Conservation (phyloP, 2,797 vertebrate species). For the Potorous gilbertii region DNA sequence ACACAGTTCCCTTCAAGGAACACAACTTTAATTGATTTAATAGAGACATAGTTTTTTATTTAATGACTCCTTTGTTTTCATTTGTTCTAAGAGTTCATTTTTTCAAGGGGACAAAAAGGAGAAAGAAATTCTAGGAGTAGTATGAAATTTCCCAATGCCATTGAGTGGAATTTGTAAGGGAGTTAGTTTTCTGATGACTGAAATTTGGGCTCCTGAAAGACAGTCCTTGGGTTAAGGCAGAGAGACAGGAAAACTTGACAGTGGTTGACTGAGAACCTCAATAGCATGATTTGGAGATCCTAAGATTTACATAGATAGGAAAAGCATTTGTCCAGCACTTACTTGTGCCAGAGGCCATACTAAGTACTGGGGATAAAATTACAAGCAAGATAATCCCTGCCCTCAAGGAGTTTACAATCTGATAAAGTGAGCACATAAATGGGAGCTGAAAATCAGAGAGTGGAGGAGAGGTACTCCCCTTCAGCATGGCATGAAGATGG, state of each 20-base stretch:
- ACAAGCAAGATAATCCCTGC: not conserved
- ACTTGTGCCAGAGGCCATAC: not conserved
- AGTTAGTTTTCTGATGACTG: not conserved
- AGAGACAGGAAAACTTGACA: not conserved
- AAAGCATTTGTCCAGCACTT: not conserved
- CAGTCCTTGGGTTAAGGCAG: not conserved
- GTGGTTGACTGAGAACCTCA: not conserved
- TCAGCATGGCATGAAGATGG: not conserved
- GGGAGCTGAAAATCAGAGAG: not conserved
- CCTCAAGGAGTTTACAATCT: not conserved
- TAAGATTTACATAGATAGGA: not conserved
- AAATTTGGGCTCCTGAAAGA: not conserved
- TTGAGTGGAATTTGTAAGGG: not conserved
- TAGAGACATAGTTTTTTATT: not conserved
- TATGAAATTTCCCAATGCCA: not conserved
- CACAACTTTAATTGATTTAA: not conserved
- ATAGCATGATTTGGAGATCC: not conserved
- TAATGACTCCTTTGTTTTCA: not conserved
- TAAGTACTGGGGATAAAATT: not conserved
- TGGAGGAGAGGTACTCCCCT: not conserved
- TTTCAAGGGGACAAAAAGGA: not conserved
- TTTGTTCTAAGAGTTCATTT: not conserved
- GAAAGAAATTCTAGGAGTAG: not conserved
- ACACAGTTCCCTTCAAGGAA: not conserved
- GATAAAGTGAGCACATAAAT: not conserved